Conservation (phyloP, 2,797 vertebrate genomes). For the Mastacembelus armatus region DNA sequence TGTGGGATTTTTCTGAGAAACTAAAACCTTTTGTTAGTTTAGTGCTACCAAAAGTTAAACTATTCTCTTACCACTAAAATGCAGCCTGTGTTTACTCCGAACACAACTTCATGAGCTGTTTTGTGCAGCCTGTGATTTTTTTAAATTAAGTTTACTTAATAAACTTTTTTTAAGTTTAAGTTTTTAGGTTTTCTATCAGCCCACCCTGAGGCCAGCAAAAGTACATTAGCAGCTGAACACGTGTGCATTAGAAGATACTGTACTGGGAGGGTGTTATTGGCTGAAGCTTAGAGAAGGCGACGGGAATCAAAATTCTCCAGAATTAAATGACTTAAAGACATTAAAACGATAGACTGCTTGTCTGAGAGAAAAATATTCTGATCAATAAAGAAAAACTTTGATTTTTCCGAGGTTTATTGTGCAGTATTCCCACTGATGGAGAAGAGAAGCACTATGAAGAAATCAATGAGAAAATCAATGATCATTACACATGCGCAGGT, state of each 20-base stretch:
- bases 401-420: constrained; percentile 24
- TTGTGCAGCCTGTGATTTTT: not conserved
- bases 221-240: not conserved
- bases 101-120: not conserved
- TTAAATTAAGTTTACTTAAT: no score
- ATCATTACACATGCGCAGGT: constrained; percentile 23
- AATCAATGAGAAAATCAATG: constrained; percentile 43
- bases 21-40: no score
- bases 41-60: no score
- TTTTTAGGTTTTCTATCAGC: not conserved
- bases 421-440: constrained; percentile 13
- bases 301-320: constrained; percentile 3
- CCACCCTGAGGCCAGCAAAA: constrained; percentile 1
- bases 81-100: not conserved
- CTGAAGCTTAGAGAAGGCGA: not conserved
- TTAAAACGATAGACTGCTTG: constrained; percentile 5
- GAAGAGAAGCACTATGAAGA: constrained; percentile 7
- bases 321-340: constrained; percentile 18
- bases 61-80: not conserved
- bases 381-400: constrained; percentile 1
- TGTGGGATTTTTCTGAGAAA: no score
- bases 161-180: no score
- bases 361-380: not conserved
- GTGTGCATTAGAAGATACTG: not conserved
- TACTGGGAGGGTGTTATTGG: constrained; percentile 15